A percentile compares a stretch with the other conserved stretches of the same genome.
Evolutionary conservation across 1,140 invertebrate genomes (phyloP).

Genomic region (Arion vulgaris): DNA sequence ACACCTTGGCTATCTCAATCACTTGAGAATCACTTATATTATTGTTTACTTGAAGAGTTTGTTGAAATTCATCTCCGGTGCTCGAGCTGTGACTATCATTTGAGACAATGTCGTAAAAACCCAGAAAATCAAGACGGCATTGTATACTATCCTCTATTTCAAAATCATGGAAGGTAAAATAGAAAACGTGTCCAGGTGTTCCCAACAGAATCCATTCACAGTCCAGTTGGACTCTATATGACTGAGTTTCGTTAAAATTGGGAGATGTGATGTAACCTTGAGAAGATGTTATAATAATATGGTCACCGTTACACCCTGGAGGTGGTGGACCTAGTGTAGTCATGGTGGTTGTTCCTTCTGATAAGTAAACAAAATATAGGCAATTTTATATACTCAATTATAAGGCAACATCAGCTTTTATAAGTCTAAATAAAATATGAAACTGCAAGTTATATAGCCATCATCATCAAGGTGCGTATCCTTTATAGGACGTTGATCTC

Average conservation of each 20-base stretch:
- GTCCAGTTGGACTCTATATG: slow-evolving; percentile 5
- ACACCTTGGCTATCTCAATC: neutral
- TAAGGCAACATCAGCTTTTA: too few relatives aligned
- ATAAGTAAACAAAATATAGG: neutral
- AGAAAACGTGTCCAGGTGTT: slow-evolving; percentile 11
- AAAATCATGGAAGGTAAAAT: slow-evolving; percentile 13
- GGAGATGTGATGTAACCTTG: slow-evolving; percentile 3
- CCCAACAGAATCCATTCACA: slow-evolving; percentile 25
- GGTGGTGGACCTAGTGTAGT: slow-evolving; percentile 15
- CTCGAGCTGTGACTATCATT: neutral
- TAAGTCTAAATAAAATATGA: too few relatives aligned
- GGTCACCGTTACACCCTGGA: slow-evolving; percentile 15
- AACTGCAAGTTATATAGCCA: too few relatives aligned
- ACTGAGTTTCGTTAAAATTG: neutral
- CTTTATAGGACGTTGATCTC: too few relatives aligned
- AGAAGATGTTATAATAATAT: neutral
- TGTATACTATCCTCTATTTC: neutral
- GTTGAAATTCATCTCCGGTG: neutral
- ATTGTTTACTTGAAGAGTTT: neutral
- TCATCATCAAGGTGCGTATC: too few relatives aligned
- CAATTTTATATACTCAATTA: too few relatives aligned
- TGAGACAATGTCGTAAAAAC: neutral
- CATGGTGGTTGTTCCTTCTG: neutral
- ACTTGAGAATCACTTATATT: neutral
- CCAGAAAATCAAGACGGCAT: neutral